Conservation (phyloP, 2,888 invertebrate genomes). For the Tipula helvola region DNA sequence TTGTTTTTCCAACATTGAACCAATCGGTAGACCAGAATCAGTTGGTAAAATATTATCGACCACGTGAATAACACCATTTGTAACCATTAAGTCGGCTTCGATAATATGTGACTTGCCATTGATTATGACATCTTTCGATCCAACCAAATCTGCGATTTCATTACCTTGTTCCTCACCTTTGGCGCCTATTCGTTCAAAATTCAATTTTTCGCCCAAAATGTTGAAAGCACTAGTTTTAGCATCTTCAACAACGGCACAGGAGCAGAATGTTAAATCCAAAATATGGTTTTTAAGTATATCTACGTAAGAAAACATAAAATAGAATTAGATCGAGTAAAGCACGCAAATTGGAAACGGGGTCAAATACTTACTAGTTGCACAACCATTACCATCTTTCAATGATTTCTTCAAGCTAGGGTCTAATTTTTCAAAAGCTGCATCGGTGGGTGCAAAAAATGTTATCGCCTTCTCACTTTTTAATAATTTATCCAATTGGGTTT, state of each 20-base stretch:
- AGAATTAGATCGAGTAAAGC: not conserved
- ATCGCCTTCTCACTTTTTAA: slow-evolving; percentile 41
- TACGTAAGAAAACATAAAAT: slow-evolving; percentile 23
- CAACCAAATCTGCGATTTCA: slow-evolving; percentile 37
- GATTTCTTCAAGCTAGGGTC: slow-evolving; percentile 39
- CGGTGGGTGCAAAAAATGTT: slow-evolving; percentile 53
- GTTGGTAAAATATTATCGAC: slow-evolving; percentile 54
- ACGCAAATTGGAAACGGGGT: not conserved
- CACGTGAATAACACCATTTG: slow-evolving; percentile 60
- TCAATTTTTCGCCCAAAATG: slow-evolving; percentile 30
- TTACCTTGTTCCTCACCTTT: slow-evolving; percentile 38
- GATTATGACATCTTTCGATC: slow-evolving; percentile 41
- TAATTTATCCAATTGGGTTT: slow-evolving; percentile 41
- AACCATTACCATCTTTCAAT: slow-evolving; percentile 43
- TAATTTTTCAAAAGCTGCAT: slow-evolving; percentile 51
- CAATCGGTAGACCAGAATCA: slow-evolving; percentile 37
- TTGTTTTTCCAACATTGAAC: slow-evolving; percentile 41
- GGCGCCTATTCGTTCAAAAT: slow-evolving; percentile 28
- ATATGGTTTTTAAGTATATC: slow-evolving; percentile 55
- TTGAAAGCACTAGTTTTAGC: slow-evolving; percentile 33
- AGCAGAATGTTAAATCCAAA: slow-evolving; percentile 52
- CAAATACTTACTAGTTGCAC: slow-evolving; percentile 42
- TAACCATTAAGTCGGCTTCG: slow-evolving; percentile 49
- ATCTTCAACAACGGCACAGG: slow-evolving; percentile 42
- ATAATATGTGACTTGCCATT: slow-evolving; percentile 45